Base-by-base conservation (phyloP, 2,888 invertebrate species). In the Dicycla oo region DNA sequence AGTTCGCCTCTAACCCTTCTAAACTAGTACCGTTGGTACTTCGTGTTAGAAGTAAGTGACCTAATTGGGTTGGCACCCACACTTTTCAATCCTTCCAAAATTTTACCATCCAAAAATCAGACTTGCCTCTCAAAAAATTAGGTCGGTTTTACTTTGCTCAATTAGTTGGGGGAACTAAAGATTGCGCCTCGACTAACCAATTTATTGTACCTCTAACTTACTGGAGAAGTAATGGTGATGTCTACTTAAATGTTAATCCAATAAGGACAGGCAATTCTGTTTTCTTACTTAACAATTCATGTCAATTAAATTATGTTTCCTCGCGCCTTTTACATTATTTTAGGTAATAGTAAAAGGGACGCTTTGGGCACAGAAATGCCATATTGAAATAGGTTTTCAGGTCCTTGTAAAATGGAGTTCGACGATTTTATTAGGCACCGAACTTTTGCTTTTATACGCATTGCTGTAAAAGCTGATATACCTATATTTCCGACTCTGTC, bases 181-280 rank as follows among this genome's bases (percentile, higher is more conserved):
- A 84, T 86, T 84, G 86, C 79, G 88, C 87, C 83, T 87, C 73
- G 75, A 81, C 78, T 87, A 90, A 91, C 88, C 84, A 91, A 91
- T 88, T 89, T 90, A 89, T 87, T 85, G 84, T 85, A 86, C 85
- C 85, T 88, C 84, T 88, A 89, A 89, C 85, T 88, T 86, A 85
- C 84, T 87, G 85, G 86, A 87, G 87, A 87, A 87, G 88, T 88
- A 88, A 89, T 88, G 86, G 86, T 87, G 87, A 88, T 88, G 86
- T 86, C 89, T 82, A 81, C 78, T 87, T 85, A 83, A 83, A 86
- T 83, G 88, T 88, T 89, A 91, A 91, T 90, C 87, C 86, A 90
- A 91, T 91, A 89, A 90, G 82, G 87, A 82, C 86, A 78, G 81
- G 83, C 84, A 88, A 87, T 88, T 87, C 84, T 84, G 87, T 87